These are phyloP conservation scores for Ahaetulla prasina DNA, from an alignment of 2,113 vertebrate genomes.

Conservation along the genomic window DNA sequence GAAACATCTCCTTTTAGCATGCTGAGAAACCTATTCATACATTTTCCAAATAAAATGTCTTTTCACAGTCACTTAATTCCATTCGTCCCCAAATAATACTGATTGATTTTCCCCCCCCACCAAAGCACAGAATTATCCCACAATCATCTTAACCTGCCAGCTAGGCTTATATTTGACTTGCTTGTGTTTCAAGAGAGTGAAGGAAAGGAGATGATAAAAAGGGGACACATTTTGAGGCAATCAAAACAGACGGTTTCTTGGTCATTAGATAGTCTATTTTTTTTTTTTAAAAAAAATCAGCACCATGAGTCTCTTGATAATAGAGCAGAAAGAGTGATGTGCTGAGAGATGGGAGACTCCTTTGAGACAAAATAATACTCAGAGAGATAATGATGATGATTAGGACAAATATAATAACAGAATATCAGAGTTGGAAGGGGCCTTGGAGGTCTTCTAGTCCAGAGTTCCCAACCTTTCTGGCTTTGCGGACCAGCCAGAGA, in stretches of 20 bases:
- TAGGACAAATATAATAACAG: not conserved
- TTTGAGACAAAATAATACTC: not conserved
- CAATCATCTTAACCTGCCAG: conserved; percentile 60
- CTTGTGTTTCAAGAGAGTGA: conserved; percentile 28
- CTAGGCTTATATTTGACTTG: conserved; percentile 42
- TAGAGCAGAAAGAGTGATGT: not conserved
- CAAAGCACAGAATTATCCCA: conserved; percentile 59
- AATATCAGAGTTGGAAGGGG: not conserved
- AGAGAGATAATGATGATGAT: not conserved
- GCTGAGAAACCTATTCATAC: not conserved
- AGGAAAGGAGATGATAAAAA: conserved; percentile 55
- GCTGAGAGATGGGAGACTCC: not conserved
- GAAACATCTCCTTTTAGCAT: not conserved
- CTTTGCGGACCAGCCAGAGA: too few species aligned
- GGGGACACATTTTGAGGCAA: conserved; percentile 23
- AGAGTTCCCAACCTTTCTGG: too few species aligned
- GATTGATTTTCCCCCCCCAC: conserved; percentile 63
- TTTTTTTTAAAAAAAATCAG: too few species aligned
- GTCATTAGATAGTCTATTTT: not conserved
- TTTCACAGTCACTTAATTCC: conserved; percentile 42
- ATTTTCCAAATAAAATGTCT: conserved; percentile 24
- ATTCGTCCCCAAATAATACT: conserved; percentile 53
- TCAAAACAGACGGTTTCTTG: conserved; percentile 9
- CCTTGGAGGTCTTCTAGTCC: not conserved
- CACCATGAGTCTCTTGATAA: not conserved